Evolutionary conservation across 2,797 vertebrate genomes (phyloP).

Genomic region (Bradypus variegatus): DNA sequence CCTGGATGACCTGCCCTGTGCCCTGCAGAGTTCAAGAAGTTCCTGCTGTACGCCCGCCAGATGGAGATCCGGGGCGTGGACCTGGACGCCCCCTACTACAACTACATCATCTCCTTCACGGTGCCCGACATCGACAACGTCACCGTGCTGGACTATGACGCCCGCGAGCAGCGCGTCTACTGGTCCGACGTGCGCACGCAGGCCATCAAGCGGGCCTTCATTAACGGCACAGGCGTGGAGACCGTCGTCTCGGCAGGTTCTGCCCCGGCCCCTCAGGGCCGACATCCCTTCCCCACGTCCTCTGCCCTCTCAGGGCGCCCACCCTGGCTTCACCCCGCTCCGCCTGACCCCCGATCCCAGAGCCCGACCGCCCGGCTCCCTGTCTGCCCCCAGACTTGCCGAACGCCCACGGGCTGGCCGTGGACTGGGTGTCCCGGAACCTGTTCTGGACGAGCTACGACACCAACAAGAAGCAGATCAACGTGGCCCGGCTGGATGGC

Average conservation of each 20-base stretch:
- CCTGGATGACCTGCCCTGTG: not conserved
- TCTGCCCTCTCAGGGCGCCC: not conserved
- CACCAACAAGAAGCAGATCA: conserved; percentile 96
- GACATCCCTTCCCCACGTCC: not conserved
- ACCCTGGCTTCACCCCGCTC: not conserved
- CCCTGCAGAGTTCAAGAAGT: conserved; percentile 87
- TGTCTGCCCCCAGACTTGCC: conserved; percentile 81
- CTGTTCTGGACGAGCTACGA: conserved; percentile 99
- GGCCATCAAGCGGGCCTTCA: conserved; percentile 95
- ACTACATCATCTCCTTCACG: conserved; percentile 98
- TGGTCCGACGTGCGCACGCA: conserved; percentile 97
- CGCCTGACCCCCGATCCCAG: not conserved
- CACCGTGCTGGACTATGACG: conserved; percentile 93
- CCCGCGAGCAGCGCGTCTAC: conserved; percentile 93
- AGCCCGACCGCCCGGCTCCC: not conserved
- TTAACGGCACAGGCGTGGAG: conserved; percentile 96
- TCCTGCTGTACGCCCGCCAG: conserved; percentile 95
- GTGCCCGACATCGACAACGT: conserved; percentile 96
- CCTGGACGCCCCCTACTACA: conserved; percentile 96
- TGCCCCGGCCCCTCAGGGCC: not conserved
- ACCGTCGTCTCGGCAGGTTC: conserved; percentile 93
- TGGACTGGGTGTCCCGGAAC: conserved; percentile 97
- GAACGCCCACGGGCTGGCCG: conserved; percentile 91
- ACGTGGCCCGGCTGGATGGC: conserved; percentile 92
- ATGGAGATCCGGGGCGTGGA: conserved; percentile 97